These are phyloP conservation scores for Procavia capensis DNA, from an alignment of 2,113 vertebrate species.

Conservation along the genomic window DNA sequence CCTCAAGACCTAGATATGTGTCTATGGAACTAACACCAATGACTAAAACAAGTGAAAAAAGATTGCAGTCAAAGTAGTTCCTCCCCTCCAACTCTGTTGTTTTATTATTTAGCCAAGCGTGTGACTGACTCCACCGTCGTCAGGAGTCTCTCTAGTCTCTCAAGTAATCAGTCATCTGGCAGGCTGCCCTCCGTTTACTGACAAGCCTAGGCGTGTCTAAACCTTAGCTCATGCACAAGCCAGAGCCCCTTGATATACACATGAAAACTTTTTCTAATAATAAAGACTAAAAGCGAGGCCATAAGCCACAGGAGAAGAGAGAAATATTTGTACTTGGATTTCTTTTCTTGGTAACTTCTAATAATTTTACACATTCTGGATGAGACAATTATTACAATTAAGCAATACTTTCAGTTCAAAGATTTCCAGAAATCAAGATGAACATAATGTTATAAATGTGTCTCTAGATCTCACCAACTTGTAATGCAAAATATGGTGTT, in stretches of 20 bases:
- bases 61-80: neutral
- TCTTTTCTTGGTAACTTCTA: slow-evolving; percentile 30
- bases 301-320: slow-evolving; percentile 8
- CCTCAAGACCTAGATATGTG: neutral
- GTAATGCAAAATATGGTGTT: neutral
- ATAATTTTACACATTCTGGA: slow-evolving; percentile 29
- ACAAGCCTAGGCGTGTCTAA: neutral
- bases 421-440: neutral
- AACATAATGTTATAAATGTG: neutral
- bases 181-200: neutral
- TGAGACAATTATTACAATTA: slow-evolving; percentile 57
- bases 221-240: neutral
- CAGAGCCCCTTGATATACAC: neutral
- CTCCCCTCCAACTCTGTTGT: neutral
- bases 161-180: neutral
- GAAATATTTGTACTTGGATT: neutral
- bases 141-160: neutral
- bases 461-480: neutral
- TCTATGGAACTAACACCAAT: neutral
- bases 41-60: neutral
- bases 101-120: neutral
- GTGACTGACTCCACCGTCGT: neutral
- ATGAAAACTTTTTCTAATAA: slow-evolving; percentile 14
- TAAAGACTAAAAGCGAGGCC: slow-evolving; percentile 39
- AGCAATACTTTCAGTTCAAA: slow-evolving; percentile 27